Conservation (phyloP, 2,888 invertebrate genomes). For the Ferdinandea cuprea region DNA sequence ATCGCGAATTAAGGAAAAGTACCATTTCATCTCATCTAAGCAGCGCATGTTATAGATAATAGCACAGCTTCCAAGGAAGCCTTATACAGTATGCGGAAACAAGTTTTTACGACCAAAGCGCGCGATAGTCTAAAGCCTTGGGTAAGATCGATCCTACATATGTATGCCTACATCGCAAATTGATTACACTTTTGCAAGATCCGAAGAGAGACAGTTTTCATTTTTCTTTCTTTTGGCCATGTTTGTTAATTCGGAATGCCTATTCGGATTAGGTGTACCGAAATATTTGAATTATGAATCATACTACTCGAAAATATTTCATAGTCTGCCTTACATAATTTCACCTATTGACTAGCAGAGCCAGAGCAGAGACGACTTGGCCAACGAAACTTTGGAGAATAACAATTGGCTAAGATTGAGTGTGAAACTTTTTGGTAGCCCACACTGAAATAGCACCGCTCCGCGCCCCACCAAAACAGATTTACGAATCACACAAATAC, state of each 20-base stretch:
- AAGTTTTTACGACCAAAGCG: constrained; percentile 35
- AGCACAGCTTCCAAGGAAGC: constrained; percentile 62
- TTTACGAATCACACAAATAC: constrained; percentile 26
- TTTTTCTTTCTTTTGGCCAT: neutral
- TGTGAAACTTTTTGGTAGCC: constrained; percentile 42
- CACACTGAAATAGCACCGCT: constrained; percentile 41
- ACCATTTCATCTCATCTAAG: constrained; percentile 50
- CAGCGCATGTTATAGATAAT: constrained; percentile 57
- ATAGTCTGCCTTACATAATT: constrained; percentile 54
- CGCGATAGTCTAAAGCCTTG: constrained; percentile 31
- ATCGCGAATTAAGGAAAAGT: constrained; percentile 42
- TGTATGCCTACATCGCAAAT: too few relatives aligned
- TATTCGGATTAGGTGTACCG: neutral
- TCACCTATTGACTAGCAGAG: neutral
- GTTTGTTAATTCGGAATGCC: neutral
- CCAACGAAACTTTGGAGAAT: constrained; percentile 52
- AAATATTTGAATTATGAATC: constrained; percentile 51
- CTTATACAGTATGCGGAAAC: constrained; percentile 63
- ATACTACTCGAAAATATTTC: constrained; percentile 34
- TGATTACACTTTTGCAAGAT: neutral
- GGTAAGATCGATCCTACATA: constrained; percentile 17
- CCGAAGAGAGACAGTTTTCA: neutral
- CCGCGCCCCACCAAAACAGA: constrained; percentile 31
- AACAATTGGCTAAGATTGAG: constrained; percentile 40
- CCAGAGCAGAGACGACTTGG: constrained; percentile 23